phyloP scores from a whole-genome alignment of 2,113 vertebrate species.

The Panthera leo region DNA sequence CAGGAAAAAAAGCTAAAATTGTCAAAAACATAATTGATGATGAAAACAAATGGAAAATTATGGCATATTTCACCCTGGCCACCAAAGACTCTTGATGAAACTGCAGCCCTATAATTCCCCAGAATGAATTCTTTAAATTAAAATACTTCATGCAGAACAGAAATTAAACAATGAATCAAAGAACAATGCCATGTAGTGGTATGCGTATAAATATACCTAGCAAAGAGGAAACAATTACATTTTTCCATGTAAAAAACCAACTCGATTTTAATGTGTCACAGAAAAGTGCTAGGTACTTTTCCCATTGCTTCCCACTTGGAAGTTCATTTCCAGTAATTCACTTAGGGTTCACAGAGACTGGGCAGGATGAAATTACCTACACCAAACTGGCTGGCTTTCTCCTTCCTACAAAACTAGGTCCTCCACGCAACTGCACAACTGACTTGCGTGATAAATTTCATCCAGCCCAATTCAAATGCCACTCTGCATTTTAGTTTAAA shows the following conservation, averaged over 20 bases:
- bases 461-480: constrained; percentile 72
- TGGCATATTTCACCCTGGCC: constrained; percentile 52
- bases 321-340: constrained; percentile 65
- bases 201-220: constrained; percentile 59
- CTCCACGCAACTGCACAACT: constrained; percentile 58
- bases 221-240: constrained; percentile 70
- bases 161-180: constrained; percentile 81
- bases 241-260: constrained; percentile 73
- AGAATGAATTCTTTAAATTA: constrained; percentile 81
- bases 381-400: constrained; percentile 43
- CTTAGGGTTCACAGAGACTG: constrained; percentile 40
- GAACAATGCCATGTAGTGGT: constrained; percentile 70
- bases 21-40: constrained; percentile 72
- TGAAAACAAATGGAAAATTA: constrained; percentile 72
- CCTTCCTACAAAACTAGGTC: constrained; percentile 59
- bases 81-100: constrained; percentile 72
- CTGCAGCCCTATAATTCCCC: constrained; percentile 48
- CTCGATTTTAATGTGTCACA: constrained; percentile 40
- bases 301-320: constrained; percentile 40
- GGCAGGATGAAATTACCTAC: constrained; percentile 32
- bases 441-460: constrained; percentile 74
- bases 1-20: constrained; percentile 66
- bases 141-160: constrained; percentile 79
- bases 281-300: neutral
- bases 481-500: constrained; percentile 77